Percentiles rank a stretch among this genome's conserved stretches.
Evolutionary conservation across 2,113 vertebrate genomes (phyloP).

Genomic region (Turnix velox): DNA sequence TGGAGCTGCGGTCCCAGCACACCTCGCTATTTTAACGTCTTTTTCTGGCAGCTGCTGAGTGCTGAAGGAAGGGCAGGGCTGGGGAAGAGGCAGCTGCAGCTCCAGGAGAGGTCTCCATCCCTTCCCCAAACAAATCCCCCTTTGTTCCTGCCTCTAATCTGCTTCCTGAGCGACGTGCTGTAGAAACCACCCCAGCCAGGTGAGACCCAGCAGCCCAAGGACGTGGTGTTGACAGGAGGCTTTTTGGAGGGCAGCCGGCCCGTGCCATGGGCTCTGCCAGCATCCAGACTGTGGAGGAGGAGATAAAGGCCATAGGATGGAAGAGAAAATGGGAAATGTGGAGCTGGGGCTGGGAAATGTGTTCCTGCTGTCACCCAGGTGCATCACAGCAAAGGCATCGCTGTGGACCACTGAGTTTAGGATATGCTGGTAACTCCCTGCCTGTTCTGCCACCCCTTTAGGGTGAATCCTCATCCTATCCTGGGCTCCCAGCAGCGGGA

Average conservation of each 20-base stretch:
- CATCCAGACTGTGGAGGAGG: not conserved
- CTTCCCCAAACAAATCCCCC: slow-evolving; percentile 8
- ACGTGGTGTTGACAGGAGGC: not conserved
- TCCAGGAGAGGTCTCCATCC: not conserved
- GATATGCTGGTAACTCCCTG: too few species aligned
- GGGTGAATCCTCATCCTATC: not conserved
- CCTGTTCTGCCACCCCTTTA: not conserved
- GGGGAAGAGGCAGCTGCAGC: not conserved
- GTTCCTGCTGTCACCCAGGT: accelerated
- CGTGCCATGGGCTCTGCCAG: accelerated
- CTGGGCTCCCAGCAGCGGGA: accelerated
- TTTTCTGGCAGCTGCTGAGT: not conserved
- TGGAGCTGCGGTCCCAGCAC: not conserved
- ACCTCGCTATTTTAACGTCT: not conserved
- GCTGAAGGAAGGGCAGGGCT: not conserved
- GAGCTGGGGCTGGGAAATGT: not conserved
- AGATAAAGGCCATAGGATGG: accelerated
- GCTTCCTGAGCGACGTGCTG: not conserved
- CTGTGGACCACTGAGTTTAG: not conserved
- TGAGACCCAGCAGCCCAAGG: slow-evolving; percentile 43
- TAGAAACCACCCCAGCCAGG: not conserved
- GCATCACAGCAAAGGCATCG: accelerated
- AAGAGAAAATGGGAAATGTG: not conserved
- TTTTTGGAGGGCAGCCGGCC: not conserved
- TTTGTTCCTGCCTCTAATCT: slow-evolving; percentile 33